These are phyloP conservation scores for Galaxea fascicularis DNA, from an alignment of 92 coral and sea anemone genomes.

Conservation along the genomic window DNA sequence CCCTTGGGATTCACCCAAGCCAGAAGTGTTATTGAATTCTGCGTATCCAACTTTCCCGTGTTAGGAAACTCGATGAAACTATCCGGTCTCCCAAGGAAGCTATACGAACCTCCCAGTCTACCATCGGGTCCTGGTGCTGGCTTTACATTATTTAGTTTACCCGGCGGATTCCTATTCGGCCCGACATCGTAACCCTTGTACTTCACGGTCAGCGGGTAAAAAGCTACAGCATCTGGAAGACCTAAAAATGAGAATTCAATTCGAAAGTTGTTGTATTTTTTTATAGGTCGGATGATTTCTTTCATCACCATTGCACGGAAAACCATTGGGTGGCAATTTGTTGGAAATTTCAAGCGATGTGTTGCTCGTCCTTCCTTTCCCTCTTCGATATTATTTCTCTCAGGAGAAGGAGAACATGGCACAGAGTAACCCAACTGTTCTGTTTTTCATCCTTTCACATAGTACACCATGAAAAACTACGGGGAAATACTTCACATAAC, in stretches of 20 bases:
- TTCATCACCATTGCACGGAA: too few species aligned
- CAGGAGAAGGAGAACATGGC: too few species aligned
- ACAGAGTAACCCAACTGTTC: too few species aligned
- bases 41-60: conserved; percentile 71
- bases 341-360: too few species aligned
- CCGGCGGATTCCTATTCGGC: conserved; percentile 76
- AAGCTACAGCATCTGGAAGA: conserved; percentile 80
- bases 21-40: conserved; percentile 74
- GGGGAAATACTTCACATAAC: neutral
- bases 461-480: too few species aligned
- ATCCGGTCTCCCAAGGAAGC: conserved; percentile 59
- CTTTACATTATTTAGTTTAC: conserved; percentile 58
- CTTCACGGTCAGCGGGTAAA: conserved; percentile 73
- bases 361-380: too few species aligned
- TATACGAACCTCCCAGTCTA: conserved; percentile 68
- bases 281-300: too few species aligned
- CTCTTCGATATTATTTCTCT: too few species aligned
- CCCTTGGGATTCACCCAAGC: conserved; percentile 78
- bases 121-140: conserved; percentile 85
- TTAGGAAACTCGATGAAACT: conserved; percentile 84
- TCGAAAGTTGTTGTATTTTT: too few species aligned
- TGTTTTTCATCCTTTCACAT: too few species aligned
- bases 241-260: conserved; percentile 26
- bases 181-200: conserved; percentile 74
- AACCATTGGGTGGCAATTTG: too few species aligned